A percentile compares a stretch with the other conserved stretches of the same genome.
These are phyloP conservation scores for Drosophila meridionalis DNA, from an alignment of 2,888 invertebrate genomes.

Conservation along the genomic window DNA sequence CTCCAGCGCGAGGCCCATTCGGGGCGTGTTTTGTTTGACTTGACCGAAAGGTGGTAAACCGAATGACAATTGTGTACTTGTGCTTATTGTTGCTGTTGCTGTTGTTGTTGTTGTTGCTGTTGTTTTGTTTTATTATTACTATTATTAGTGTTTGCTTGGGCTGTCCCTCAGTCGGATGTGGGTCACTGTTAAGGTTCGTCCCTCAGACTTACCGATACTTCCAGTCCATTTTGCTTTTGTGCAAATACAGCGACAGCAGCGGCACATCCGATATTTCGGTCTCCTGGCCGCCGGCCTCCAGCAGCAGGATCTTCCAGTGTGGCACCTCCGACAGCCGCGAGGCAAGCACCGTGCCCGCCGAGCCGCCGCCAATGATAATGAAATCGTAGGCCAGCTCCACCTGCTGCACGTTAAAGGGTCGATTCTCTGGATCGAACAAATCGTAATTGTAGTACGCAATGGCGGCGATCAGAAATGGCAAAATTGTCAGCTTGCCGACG, in stretches of 20 bases:
- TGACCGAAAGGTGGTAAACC: conserved; percentile 57
- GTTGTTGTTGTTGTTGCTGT: conserved; percentile 1
- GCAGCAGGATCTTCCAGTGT: conserved; percentile 91
- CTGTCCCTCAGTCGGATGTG: conserved; percentile 22
- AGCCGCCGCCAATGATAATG: conserved; percentile 92
- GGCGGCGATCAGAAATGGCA: conserved; percentile 91
- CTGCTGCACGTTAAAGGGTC: conserved; percentile 89
- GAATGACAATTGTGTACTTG: conserved; percentile 56
- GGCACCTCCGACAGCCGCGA: conserved; percentile 92
- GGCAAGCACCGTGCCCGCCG: conserved; percentile 93
- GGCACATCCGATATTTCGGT: conserved; percentile 95
- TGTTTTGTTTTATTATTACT: conserved; percentile 2
- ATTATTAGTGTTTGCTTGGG: conserved; percentile 1
- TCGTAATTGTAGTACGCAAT: conserved; percentile 94
- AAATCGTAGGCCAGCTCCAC: conserved; percentile 92
- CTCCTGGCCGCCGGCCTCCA: conserved; percentile 95
- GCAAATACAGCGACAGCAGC: conserved; percentile 93
- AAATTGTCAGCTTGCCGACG: conserved; percentile 89
- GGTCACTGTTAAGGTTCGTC: conserved; percentile 38
- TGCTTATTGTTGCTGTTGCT: conserved; percentile 4
- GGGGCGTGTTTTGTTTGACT: conserved; percentile 47
- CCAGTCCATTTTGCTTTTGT: conserved; percentile 96
- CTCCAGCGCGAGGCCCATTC: conserved; percentile 1
- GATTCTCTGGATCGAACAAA: conserved; percentile 92
- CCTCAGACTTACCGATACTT: conserved; percentile 89